These are phyloP conservation scores for Scaptomyza reducta DNA, from an alignment of 2,888 invertebrate species.

Conservation along the genomic window DNA sequence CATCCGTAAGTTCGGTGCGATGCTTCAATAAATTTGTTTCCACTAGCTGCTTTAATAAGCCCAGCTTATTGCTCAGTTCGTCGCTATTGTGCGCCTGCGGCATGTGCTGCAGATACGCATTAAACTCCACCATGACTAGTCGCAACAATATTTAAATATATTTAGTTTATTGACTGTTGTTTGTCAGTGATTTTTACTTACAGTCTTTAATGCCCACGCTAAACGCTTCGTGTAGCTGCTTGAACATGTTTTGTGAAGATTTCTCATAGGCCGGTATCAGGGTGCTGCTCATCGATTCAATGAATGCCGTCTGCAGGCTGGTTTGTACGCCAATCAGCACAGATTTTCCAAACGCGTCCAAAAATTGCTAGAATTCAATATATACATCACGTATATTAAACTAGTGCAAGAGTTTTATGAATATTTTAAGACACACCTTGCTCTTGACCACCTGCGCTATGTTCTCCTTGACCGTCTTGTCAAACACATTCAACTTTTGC, in stretches of 20 bases:
- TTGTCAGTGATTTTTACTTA: conserved; percentile 81
- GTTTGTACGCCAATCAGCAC: conserved; percentile 89
- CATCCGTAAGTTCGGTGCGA: conserved; percentile 79
- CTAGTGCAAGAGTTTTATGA: neutral
- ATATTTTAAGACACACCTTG: conserved; percentile 86
- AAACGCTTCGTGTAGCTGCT: conserved; percentile 95
- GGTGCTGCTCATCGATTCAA: conserved; percentile 90
- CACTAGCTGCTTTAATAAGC: conserved; percentile 80
- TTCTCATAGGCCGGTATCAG: conserved; percentile 95
- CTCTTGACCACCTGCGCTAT: conserved; percentile 91
- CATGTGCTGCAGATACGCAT: conserved; percentile 84
- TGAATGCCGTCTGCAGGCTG: conserved; percentile 90
- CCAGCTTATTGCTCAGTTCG: conserved; percentile 81
- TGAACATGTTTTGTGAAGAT: conserved; percentile 93
- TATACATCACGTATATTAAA: neutral
- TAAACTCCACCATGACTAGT: conserved; percentile 85
- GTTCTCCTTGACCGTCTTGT: conserved; percentile 91
- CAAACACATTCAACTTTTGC: conserved; percentile 89
- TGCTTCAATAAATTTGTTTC: conserved; percentile 79
- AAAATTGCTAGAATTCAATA: conserved; percentile 86
- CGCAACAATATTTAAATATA: conserved; percentile 18
- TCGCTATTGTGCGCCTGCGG: conserved; percentile 81
- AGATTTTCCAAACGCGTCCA: conserved; percentile 89
- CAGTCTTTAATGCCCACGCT: conserved; percentile 95
- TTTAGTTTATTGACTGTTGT: neutral